A percentile compares a stretch with the other conserved stretches of the same genome.
These are phyloP conservation scores for Pycnonotus jocosus DNA, from an alignment of 2,113 vertebrate genomes.

Conservation along the genomic window DNA sequence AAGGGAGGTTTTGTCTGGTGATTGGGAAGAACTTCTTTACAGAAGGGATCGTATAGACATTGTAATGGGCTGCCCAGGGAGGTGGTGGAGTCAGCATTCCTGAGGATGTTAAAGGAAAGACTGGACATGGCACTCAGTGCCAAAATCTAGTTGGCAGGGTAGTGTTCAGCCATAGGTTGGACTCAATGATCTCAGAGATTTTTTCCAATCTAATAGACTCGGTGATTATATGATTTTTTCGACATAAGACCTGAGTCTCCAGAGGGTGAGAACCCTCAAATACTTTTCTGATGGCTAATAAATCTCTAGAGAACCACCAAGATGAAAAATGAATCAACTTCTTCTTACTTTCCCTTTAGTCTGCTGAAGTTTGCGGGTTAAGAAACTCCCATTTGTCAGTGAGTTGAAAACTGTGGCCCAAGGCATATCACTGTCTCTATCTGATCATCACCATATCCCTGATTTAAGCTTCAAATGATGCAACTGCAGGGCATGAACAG, in stretches of 20 bases:
- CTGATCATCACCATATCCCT: background rate
- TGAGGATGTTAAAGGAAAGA: background rate
- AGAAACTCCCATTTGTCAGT: background rate
- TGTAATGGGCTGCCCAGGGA: background rate
- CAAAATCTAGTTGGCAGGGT: background rate
- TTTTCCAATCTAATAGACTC: background rate
- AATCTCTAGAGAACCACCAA: background rate
- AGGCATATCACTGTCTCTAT: background rate
- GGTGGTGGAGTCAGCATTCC: background rate
- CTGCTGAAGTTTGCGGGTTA: background rate
- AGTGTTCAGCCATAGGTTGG: background rate
- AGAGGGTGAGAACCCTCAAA: background rate
- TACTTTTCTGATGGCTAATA: background rate
- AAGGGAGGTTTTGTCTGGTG: background rate
- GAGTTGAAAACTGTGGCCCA: background rate
- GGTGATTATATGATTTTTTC: background rate
- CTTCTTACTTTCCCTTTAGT: background rate
- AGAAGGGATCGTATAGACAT: background rate
- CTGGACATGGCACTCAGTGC: too few relatives aligned
- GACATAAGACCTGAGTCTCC: background rate
- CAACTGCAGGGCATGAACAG: conserved; percentile 2
- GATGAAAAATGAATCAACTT: background rate
- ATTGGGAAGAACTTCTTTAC: background rate
- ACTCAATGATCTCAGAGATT: background rate
- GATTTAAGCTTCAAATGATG: background rate